Percentiles rank a stretch among this genome's conserved stretches.
Conservation (phyloP, 2,888 invertebrate genomes). For the Zhengitettix transpicula region DNA sequence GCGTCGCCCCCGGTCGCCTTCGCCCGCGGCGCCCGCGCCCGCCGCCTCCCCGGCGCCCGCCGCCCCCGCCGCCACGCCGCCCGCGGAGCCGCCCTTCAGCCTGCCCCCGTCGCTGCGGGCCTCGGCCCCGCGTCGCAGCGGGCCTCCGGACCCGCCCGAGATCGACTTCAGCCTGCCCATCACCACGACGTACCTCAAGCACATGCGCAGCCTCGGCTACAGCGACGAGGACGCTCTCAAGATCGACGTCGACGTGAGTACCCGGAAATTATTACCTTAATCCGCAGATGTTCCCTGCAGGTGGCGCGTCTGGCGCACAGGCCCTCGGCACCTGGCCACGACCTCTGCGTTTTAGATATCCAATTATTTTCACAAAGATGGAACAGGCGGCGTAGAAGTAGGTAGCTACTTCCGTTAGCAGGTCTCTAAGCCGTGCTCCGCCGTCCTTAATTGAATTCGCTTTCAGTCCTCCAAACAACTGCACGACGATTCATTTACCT, state of each 20-base stretch:
- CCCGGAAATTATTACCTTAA: not conserved
- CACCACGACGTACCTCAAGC: slow-evolving; percentile 75
- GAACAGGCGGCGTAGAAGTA: too few species aligned
- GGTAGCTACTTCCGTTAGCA: too few species aligned
- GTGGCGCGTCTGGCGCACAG: too few species aligned
- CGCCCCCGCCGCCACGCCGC: not conserved
- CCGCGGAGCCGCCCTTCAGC: not conserved
- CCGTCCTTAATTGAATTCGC: too few species aligned
- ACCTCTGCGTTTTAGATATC: too few species aligned
- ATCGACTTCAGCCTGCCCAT: slow-evolving; percentile 77
- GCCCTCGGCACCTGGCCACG: too few species aligned
- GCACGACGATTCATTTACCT: too few species aligned
- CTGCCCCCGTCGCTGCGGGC: slow-evolving; percentile 8
- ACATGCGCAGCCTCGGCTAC: slow-evolving; percentile 57
- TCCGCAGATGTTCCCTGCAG: too few species aligned
- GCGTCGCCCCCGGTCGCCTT: slow-evolving; percentile 49
- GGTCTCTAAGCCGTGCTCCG: too few species aligned
- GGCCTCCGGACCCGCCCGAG: slow-evolving; percentile 17
- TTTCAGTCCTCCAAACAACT: too few species aligned
- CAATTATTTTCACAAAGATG: too few species aligned
- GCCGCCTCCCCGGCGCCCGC: slow-evolving; percentile 1
- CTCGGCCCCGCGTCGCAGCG: slow-evolving; percentile 6
- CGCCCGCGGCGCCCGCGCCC: slow-evolving; percentile 35
- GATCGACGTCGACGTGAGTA: slow-evolving; percentile 29
- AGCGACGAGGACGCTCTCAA: slow-evolving; percentile 41